Evolutionary conservation across 2,888 invertebrate species (phyloP).

Genomic region (Flexamia atlantica): DNA sequence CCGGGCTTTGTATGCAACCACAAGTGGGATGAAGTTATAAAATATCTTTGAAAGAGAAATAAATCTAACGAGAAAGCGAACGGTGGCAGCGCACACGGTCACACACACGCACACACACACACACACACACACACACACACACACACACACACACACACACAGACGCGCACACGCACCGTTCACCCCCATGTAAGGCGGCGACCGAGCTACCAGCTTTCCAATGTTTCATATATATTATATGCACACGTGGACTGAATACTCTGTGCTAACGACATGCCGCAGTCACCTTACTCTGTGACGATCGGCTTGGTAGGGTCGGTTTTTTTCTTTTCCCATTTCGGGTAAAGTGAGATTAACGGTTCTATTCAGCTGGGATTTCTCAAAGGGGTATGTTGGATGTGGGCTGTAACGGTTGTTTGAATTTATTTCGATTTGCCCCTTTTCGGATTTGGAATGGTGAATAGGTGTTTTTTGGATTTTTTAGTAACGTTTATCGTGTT

Average conservation of each 20-base stretch:
- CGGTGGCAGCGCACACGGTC: background rate
- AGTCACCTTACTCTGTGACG: background rate
- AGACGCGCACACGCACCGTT: background rate
- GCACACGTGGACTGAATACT: conserved; percentile 39
- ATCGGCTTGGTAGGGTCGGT: background rate
- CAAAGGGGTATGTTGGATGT: background rate
- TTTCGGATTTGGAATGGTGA: too few species aligned
- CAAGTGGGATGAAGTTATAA: conserved; percentile 61
- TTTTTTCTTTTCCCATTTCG: conserved; percentile 7
- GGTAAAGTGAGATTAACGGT: background rate
- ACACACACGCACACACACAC: too few species aligned
- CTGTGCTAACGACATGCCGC: conserved; percentile 21
- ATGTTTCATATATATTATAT: conserved; percentile 50
- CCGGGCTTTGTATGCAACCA: conserved; percentile 50
- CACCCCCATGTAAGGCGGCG: conserved; percentile 21
- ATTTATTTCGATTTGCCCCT: too few species aligned
- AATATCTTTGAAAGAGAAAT: conserved; percentile 63
- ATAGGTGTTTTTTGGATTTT: too few species aligned
- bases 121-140: background rate
- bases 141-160: background rate
- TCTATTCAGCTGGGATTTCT: background rate
- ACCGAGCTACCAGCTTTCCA: conserved; percentile 45
- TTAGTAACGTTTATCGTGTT: too few species aligned
- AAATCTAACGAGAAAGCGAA: conserved; percentile 60
- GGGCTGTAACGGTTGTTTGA: background rate